Conservation (phyloP, 2,888 invertebrate genomes). For the Cheilosia pagana region DNA sequence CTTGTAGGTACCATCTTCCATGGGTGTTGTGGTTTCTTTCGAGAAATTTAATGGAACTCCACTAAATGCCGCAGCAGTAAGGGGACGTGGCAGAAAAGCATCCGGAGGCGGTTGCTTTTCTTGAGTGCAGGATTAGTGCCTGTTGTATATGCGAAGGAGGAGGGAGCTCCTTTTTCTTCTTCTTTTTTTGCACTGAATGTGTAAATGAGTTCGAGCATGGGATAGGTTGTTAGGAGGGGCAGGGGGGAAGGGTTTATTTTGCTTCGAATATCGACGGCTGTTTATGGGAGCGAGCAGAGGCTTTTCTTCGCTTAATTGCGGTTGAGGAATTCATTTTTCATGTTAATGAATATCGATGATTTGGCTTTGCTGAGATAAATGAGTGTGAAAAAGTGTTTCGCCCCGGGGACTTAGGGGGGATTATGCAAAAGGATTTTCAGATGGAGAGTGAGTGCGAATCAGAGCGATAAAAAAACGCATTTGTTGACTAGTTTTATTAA, state of each 20-base stretch:
- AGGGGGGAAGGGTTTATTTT: slow-evolving; percentile 19
- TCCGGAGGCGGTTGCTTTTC: slow-evolving; percentile 71
- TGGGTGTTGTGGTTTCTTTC: slow-evolving; percentile 57
- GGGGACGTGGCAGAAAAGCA: slow-evolving; percentile 38
- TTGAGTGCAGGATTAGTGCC: slow-evolving; percentile 74
- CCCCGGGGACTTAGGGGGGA: slow-evolving; percentile 41
- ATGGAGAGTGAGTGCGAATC: neutral
- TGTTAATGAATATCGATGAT: slow-evolving; percentile 73
- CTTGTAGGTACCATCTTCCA: slow-evolving; percentile 5
- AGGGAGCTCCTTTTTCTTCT: slow-evolving; percentile 5
- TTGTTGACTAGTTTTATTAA: neutral
- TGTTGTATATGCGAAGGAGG: slow-evolving; percentile 42
- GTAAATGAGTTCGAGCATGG: slow-evolving; percentile 55
- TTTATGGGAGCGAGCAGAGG: neutral
- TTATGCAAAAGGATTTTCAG: slow-evolving; percentile 18
- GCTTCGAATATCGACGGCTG: neutral
- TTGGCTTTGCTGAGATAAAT: slow-evolving; percentile 66
- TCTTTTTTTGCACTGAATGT: slow-evolving; percentile 28
- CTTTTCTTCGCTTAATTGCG: slow-evolving; percentile 65
- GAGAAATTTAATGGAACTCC: slow-evolving; percentile 54
- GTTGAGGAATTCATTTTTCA: slow-evolving; percentile 73
- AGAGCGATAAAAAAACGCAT: slow-evolving; percentile 21
- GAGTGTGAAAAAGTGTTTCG: slow-evolving; percentile 52
- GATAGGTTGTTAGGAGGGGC: neutral
- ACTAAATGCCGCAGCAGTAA: slow-evolving; percentile 6